phyloP scores from a whole-genome alignment of 2,113 vertebrate species.

The Sinocyclocheilus grahami region DNA sequence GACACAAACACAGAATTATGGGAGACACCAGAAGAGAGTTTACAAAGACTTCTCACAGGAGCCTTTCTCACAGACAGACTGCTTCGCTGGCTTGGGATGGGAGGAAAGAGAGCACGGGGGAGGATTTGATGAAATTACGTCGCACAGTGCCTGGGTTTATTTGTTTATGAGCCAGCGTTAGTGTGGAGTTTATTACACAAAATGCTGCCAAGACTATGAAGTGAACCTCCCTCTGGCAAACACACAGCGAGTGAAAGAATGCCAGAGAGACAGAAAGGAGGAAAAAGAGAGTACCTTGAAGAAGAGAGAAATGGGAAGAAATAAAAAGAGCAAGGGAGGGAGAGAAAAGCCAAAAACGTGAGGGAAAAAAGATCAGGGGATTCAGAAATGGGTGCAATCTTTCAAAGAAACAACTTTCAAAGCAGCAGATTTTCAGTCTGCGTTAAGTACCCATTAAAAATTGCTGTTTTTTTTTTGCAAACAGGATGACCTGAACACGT shows the following conservation, averaged over 20 bases:
- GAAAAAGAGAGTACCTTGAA: slow-evolving; percentile 1
- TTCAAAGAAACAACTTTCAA: background rate
- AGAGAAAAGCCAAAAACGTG: slow-evolving; percentile 3
- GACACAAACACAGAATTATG: slow-evolving; percentile 38
- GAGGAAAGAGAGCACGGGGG: slow-evolving; percentile 27
- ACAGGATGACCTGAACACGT: background rate
- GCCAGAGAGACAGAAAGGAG: slow-evolving; percentile 4
- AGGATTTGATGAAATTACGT: slow-evolving; percentile 58
- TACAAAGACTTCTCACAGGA: slow-evolving; percentile 32
- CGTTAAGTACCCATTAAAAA: slow-evolving; percentile 32
- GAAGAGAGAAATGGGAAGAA: background rate
- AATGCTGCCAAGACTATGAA: slow-evolving; percentile 57
- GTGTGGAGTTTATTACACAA: slow-evolving; percentile 61
- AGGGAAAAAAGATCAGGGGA: slow-evolving; percentile 40
- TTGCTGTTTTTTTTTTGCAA: background rate
- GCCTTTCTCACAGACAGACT: slow-evolving; percentile 37
- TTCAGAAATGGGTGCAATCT: background rate
- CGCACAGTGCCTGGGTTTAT: slow-evolving; percentile 53
- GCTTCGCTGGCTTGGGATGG: slow-evolving; percentile 45
- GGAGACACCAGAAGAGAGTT: slow-evolving; percentile 41
- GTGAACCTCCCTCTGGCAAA: slow-evolving; percentile 54
- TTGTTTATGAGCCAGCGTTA: slow-evolving; percentile 58
- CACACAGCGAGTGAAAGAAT: background rate
- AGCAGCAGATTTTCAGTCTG: slow-evolving; percentile 10
- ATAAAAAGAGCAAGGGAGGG: slow-evolving; percentile 1